Base-by-base conservation (phyloP, 2,797 vertebrate genomes). In the Lutjanus argentimaculatus region DNA sequence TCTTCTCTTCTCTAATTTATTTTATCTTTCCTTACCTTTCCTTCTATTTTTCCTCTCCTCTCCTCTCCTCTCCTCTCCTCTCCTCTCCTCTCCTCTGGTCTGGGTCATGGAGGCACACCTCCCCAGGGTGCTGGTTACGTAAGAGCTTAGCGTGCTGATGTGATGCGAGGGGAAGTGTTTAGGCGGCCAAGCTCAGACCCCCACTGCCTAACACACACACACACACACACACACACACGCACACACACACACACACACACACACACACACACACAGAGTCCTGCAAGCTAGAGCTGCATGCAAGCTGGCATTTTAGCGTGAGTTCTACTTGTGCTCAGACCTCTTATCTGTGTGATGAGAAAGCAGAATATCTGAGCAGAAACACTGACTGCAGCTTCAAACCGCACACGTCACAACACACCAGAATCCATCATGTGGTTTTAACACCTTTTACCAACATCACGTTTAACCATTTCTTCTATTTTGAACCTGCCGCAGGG, bases 81-180 rank as follows among this genome's bases (percentile, higher is more conserved):
- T 4, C 30, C 17, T 42, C 63, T 12, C 17, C 14, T 21, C 75
- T 63, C 15, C 40, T 66, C 59, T 58, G 68, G 63, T 66, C 49
- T 16, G 43, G 79, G 77, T 84, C 76, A 65, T 75, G 67, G 68
- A 79, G 71, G 56, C 46, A 45, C 49, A 77, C 48, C 64, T 83
- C 82, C 83, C 59, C 74, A 22, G 76, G 80, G 74, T 67, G 64
- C 58, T 57, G 71, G 73, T 91, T 91, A 92, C 82, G 82, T 87
- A 89, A 89, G 62, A 76, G 42, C 82, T 69, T 73, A 76, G 83
- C 53, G 64, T 80, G 79, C 67, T 88, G 89, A 90, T 85, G 69
- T 85, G 85, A 89, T 86, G 77, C 15, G 64, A 67, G 57, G 59
- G 74, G 85, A 86, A 83, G 80, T 80, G 81, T 79, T 88, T 72